phyloP scores from a whole-genome alignment of 2,113 vertebrate species.

The Mixornis gularis region DNA sequence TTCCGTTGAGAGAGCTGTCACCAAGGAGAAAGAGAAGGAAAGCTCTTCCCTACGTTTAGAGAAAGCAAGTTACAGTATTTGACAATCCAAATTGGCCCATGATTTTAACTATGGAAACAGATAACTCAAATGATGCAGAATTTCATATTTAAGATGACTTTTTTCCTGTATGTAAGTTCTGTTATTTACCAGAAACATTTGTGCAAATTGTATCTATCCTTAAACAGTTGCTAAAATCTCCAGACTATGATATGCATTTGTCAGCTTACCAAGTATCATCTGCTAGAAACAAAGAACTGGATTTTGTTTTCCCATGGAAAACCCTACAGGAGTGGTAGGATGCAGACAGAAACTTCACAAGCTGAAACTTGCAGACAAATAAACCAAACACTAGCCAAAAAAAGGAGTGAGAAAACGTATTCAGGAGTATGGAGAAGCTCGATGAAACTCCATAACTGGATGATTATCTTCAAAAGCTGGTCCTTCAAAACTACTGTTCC shows the following conservation, averaged over 20 bases:
- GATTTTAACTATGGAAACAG: not conserved
- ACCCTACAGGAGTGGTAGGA: not conserved
- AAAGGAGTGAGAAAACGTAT: not conserved
- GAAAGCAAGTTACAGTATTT: not conserved
- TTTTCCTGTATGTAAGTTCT: not conserved
- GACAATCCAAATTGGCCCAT: not conserved
- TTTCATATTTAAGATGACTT: not conserved
- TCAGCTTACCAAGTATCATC: not conserved
- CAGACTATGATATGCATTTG: not conserved
- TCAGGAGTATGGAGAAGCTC: not conserved
- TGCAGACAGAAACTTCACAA: not conserved
- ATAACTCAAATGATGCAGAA: not conserved
- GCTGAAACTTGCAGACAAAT: not conserved
- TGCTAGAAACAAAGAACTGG: not conserved
- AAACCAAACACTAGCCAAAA: not conserved
- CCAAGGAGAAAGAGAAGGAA: not conserved
- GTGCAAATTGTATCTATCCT: not conserved
- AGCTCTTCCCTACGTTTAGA: not conserved
- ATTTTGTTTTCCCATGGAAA: not conserved
- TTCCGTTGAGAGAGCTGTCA: not conserved
- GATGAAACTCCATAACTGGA: not conserved
- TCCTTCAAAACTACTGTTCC: not conserved
- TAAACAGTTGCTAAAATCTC: constrained; percentile 21
- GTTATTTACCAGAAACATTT: constrained; percentile 22
- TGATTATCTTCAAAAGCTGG: not conserved